phyloP scores from a whole-genome alignment of 2,113 vertebrate species.

The Uropsilus gracilis region DNA sequence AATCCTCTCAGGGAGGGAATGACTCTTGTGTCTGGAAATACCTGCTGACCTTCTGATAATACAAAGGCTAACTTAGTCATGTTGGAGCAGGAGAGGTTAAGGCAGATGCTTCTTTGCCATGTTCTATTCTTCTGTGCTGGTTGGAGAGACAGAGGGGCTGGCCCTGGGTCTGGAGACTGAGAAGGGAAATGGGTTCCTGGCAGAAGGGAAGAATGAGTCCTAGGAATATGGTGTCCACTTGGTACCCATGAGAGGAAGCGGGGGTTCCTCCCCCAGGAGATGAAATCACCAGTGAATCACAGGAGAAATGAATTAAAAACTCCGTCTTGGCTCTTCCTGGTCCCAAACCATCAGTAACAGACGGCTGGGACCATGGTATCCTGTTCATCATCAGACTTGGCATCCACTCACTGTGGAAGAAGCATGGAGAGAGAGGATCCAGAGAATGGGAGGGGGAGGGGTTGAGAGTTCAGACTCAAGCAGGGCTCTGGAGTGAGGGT shows the following conservation, averaged over 20 bases:
- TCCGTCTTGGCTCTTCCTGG: neutral
- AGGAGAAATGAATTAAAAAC: neutral
- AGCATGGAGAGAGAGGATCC: neutral
- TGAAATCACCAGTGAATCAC: accelerated
- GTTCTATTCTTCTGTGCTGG: neutral
- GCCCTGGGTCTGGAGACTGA: no score
- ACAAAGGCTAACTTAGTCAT: neutral
- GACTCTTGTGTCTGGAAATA: neutral
- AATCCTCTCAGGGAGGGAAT: neutral
- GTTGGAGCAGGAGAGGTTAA: neutral
- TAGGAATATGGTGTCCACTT: neutral
- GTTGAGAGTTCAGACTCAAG: neutral
- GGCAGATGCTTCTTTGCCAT: neutral
- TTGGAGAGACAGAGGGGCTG: neutral
- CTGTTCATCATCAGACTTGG: no score
- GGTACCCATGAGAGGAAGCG: neutral
- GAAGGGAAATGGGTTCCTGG: neutral
- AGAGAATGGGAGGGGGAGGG: no score
- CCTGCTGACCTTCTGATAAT: neutral
- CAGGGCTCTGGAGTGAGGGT: neutral
- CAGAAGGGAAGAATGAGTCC: neutral
- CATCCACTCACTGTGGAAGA: neutral
- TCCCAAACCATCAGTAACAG: neutral
- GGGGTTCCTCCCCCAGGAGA: neutral
- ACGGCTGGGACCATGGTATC: neutral